Evolutionary conservation across 1,140 invertebrate species (phyloP), one percentile per base, ranked within the genome.

Genomic region (Idris sp.): DNA sequence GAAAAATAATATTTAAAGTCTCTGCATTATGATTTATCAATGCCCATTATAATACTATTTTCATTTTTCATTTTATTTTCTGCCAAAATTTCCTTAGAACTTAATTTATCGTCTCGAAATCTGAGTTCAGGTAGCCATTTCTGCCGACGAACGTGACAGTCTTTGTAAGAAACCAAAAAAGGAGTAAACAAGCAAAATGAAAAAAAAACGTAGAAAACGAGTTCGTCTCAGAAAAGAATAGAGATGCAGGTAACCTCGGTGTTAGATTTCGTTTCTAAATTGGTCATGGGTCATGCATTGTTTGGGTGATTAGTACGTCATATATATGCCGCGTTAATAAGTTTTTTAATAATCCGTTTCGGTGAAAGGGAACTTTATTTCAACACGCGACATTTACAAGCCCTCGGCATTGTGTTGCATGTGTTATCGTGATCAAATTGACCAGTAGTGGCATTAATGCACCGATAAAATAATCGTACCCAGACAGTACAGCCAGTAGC

Each of bases 271-370:
- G 46, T 68, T 53, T 25, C 36, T 46, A 82, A 78, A 81, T 79
- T 79, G 73, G 71, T 62, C 61, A 74, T 67, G 71, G 71, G 71
- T 74, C 61, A 59, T n/a, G 72, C 40, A 77, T 77, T 81, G 72
- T 80, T 82, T 78, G 72, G 79, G 72, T 72, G 76, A 81, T 81
- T 81, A 82, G 73, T 79, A 72, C 64, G 58, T 81, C 74, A 77
- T 77, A 79, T n/a, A 76, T 74, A 72, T n/a, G 48, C 25, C 31
- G 40, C 41, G 65, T 62, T 78, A 81, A 79, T 74, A 67, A 44
- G 58, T 69, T 67, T 76, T 80, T 80, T 79, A 69, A 77, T 76
- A 78, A 61, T 69, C 51, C 74, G 26, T 33, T 36, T 49, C 28
- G 43, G 25, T 61, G 53, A 61, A 65, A 59, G 30, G 8, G 40